Evolutionary conservation across 2,888 invertebrate species (phyloP).

Genomic region (Heliconius cydno): DNA sequence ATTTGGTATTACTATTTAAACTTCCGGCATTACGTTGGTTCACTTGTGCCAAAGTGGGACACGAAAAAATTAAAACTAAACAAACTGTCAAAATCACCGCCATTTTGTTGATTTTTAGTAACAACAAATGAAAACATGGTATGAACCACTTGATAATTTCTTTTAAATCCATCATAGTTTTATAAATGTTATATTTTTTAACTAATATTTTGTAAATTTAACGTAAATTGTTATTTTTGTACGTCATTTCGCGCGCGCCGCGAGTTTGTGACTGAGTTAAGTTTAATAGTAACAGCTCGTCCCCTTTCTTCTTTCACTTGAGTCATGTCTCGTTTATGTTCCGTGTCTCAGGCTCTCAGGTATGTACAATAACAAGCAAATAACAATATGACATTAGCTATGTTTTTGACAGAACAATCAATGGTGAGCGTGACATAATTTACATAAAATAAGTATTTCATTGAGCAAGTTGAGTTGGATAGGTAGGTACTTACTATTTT

Average conservation of each 20-base stretch:
- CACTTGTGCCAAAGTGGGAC: constrained; percentile 58
- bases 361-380: not conserved
- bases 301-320: constrained; percentile 73
- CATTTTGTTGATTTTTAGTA: constrained; percentile 57
- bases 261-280: constrained; percentile 61
- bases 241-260: constrained; percentile 63
- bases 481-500: too few species aligned
- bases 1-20: constrained; percentile 57
- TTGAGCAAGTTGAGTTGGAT: too few species aligned
- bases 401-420: not conserved
- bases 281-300: constrained; percentile 40
- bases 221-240: not conserved
- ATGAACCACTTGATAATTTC: constrained; percentile 81
- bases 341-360: not conserved
- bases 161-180: constrained; percentile 73
- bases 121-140: constrained; percentile 74
- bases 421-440: not conserved
- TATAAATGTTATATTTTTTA: constrained; percentile 36
- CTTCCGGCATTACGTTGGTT: constrained; percentile 55
- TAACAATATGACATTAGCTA: not conserved
- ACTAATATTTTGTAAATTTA: constrained; percentile 30
- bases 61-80: constrained; percentile 69
- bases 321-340: not conserved
- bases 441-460: too few species aligned
- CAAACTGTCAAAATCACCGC: constrained; percentile 56